Evolutionary conservation across 1,140 invertebrate species (phyloP).

Genomic region (Drosophila yakuba): DNA sequence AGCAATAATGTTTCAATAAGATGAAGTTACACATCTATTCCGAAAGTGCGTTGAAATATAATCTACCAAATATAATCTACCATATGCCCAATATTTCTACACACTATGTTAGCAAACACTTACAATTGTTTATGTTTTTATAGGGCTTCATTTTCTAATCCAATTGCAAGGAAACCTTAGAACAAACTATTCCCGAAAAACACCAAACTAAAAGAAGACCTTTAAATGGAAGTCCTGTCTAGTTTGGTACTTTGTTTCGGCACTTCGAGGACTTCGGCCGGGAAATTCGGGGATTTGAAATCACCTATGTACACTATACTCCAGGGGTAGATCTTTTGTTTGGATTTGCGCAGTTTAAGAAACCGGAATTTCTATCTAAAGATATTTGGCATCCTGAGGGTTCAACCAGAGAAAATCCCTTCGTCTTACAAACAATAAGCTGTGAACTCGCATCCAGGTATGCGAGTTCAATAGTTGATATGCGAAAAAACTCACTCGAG

Average conservation of each 20-base stretch:
- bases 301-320: neutral
- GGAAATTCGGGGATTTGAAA: conserved; percentile 1
- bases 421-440: conserved; percentile 6
- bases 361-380: conserved; percentile 33
- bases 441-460: conserved; percentile 27
- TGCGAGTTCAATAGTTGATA: conserved; percentile 50
- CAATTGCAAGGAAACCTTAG: conserved; percentile 35
- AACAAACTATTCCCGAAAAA: conserved; percentile 20
- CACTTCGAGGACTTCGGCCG: conserved; percentile 38
- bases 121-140: neutral
- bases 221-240: neutral
- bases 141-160: conserved; percentile 19
- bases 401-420: conserved; percentile 19
- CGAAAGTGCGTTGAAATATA: neutral
- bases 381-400: conserved; percentile 27
- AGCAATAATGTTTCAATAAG: neutral
- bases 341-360: conserved; percentile 24
- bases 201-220: conserved; percentile 40
- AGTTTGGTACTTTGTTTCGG: conserved; percentile 34
- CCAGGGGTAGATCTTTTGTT: conserved; percentile 37
- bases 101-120: neutral
- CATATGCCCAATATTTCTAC: neutral
- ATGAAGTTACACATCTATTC: neutral
- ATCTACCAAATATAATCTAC: neutral
- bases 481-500: conserved; percentile 45